Base-by-base conservation (phyloP, 2,888 invertebrate genomes). In the Apamea anceps region DNA sequence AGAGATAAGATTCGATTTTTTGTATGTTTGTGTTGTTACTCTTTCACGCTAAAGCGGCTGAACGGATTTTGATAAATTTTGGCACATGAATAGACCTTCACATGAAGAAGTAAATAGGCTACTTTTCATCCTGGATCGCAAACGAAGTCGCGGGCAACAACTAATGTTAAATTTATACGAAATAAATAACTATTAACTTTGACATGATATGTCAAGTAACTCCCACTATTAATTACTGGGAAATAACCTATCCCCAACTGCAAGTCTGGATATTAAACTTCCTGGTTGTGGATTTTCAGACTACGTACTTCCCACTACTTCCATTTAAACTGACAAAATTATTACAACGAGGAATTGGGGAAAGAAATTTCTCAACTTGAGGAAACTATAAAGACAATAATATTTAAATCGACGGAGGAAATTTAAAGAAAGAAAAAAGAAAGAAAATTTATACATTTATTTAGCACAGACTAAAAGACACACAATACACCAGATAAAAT, bases 161-260 rank as follows among this genome's bases (percentile, higher is more conserved):
- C 57, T 57, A 57, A 4, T 57, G 12, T 60, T 60, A 60, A 60
- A 60, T 60, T n/a, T 60, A n/a, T 4, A 60, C 57, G n/a, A n/a
- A 63, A 63, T 32, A 32, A 63, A 15, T 32, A 32, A 63, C 18
- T 28, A 63, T 32, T 32, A 32, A 32, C 18, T 63, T 63, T 62
- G 42, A 7, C 37, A 68, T 54, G 51, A 21, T 60, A 48, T n/a
- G 60, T 74, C 13, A 32, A 8, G 13, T 81, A 67, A 60, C 21
- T 13, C 73, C 32, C 37, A 5, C 21, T 32, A 54, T 12, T 18
- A 8, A 81, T n/a, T 32, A 18, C 10, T 68, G 60, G 82, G 75
- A 62, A 80, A 28, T 82, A 62, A 54, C 80, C 45, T 54, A 48
- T 25, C 21, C 76, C 80, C 62, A 18, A 62, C 25, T 54, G 54